Conservation (phyloP, 2,113 vertebrate species). For the Gymnarchus niloticus region DNA sequence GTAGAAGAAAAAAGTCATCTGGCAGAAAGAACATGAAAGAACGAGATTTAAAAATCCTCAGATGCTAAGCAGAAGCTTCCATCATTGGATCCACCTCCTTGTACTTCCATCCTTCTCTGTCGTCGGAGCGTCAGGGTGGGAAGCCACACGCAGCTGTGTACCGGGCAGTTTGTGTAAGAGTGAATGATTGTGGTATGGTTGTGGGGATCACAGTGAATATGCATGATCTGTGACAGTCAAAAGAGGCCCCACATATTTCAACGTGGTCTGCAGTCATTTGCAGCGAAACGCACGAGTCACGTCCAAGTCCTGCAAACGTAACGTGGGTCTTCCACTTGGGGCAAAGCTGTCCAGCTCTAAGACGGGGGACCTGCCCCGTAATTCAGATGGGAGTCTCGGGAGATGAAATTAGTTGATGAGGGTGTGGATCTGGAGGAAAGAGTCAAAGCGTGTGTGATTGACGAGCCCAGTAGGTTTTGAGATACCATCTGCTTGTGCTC, state of each 20-base stretch:
- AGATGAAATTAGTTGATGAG: conserved; percentile 10
- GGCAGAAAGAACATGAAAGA: conserved; percentile 13
- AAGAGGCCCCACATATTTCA: neutral
- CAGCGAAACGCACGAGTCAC: neutral
- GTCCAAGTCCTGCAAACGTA: neutral
- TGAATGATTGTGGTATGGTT: neutral
- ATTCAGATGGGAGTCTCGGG: neutral
- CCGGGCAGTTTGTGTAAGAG: neutral
- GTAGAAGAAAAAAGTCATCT: conserved; percentile 30
- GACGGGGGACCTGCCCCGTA: neutral
- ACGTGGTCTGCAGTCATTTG: neutral
- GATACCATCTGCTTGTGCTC: too few relatives aligned
- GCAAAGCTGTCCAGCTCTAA: neutral
- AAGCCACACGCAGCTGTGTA: conserved; percentile 9
- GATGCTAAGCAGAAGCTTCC: conserved; percentile 17
- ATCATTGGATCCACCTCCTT: neutral
- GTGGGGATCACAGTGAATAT: neutral
- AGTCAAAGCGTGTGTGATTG: neutral
- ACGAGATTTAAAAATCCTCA: neutral
- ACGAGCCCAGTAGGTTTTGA: neutral
- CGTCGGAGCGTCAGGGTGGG: conserved; percentile 28
- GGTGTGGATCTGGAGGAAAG: conserved; percentile 28
- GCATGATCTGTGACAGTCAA: neutral
- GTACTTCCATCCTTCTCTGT: conserved; percentile 20
- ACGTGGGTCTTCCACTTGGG: neutral